phyloP scores from a whole-genome alignment of 2,888 invertebrate genomes.

The Agrochola circellaris region DNA sequence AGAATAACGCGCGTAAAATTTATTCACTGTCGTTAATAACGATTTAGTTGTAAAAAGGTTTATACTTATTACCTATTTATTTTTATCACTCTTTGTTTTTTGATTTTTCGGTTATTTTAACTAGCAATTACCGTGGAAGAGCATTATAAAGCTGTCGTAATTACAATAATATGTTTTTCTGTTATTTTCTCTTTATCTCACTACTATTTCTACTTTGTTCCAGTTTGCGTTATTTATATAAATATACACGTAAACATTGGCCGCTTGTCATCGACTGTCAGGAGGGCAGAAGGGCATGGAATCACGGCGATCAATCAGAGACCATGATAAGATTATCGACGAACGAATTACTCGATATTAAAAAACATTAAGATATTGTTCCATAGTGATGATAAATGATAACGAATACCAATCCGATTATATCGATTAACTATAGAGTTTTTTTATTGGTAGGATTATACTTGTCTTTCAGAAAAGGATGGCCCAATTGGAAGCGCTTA shows the following conservation, averaged over 20 bases:
- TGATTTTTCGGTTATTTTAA: conserved; percentile 7
- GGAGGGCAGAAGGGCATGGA: conserved; percentile 27
- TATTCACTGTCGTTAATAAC: background rate
- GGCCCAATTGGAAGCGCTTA: background rate
- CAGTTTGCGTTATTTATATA: conserved; percentile 39
- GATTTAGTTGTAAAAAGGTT: background rate
- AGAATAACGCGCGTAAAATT: background rate
- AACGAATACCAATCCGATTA: background rate
- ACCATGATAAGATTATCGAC: conserved; percentile 63
- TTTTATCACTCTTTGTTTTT: conserved; percentile 15
- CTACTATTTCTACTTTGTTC: background rate
- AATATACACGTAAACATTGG: conserved; percentile 34
- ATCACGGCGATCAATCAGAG: conserved; percentile 65
- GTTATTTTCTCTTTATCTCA: conserved; percentile 3
- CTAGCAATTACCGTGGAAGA: conserved; percentile 4
- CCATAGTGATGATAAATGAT: conserved; percentile 40
- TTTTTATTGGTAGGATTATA: background rate
- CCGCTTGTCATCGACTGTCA: background rate
- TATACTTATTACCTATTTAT: background rate
- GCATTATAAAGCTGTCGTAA: background rate
- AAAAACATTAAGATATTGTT: conserved; percentile 50
- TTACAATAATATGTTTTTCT: conserved; percentile 3
- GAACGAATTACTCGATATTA: conserved; percentile 59
- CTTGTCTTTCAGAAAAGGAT: background rate
- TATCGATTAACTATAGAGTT: conserved; percentile 39